Evolutionary conservation across 2,797 vertebrate species (phyloP).

Genomic region (Novumbra hubbsi): DNA sequence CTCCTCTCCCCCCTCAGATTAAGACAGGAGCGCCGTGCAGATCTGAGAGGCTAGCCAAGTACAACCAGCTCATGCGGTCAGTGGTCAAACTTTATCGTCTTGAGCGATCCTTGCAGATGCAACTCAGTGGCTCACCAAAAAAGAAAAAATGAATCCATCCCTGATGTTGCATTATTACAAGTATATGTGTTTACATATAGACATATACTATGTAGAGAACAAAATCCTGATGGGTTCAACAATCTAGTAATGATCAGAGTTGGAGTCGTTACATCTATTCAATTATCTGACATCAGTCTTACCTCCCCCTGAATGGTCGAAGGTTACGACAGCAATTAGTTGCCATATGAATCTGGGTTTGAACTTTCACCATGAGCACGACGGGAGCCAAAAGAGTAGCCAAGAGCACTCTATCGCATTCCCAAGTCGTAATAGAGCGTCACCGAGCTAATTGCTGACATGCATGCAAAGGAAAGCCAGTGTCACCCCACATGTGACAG

Average conservation of each 20-base stretch:
- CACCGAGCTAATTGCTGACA: slow-evolving; percentile 1
- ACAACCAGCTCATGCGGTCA: slow-evolving; percentile 96
- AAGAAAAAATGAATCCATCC: neutral
- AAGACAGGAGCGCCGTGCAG: slow-evolving; percentile 94
- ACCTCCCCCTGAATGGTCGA: neutral
- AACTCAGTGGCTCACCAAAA: neutral
- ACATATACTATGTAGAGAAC: neutral
- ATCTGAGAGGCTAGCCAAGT: slow-evolving; percentile 93
- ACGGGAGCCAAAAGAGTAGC: neutral
- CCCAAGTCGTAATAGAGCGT: neutral
- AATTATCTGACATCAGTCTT: neutral
- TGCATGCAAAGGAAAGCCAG: neutral
- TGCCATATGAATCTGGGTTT: neutral
- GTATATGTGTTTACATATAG: neutral
- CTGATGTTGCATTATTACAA: neutral
- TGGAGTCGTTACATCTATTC: neutral
- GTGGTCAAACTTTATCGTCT: slow-evolving; percentile 22
- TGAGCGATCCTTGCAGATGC: neutral
- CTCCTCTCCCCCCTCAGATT: slow-evolving; percentile 70
- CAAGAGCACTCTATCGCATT: neutral
- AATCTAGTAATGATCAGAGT: neutral
- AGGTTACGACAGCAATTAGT: neutral
- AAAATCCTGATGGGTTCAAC: neutral
- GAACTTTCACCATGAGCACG: neutral
- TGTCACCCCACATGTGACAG: slow-evolving; percentile 8